Percentiles rank a stretch among this genome's conserved stretches.
These are phyloP conservation scores for Nomada ruficornis DNA, from an alignment of 2,888 invertebrate species.

Conservation along the genomic window DNA sequence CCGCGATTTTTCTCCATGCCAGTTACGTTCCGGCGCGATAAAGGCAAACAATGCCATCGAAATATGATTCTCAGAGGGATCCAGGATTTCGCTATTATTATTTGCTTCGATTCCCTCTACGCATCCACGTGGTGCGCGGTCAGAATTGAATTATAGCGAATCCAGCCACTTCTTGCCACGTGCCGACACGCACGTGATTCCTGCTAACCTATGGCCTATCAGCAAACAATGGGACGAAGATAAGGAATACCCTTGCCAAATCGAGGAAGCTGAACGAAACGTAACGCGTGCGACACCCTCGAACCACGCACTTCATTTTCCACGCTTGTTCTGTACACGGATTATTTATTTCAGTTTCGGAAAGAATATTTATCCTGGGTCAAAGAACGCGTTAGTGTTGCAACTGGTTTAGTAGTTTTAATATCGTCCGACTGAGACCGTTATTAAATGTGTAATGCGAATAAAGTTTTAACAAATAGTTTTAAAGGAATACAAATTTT, in stretches of 20 bases:
- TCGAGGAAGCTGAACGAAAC: slow-evolving; percentile 46
- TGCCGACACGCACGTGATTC: slow-evolving; percentile 69
- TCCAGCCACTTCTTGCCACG: slow-evolving; percentile 73
- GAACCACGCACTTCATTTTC: slow-evolving; percentile 13
- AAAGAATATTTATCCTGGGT: not conserved
- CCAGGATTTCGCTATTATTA: slow-evolving; percentile 14
- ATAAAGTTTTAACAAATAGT: not conserved
- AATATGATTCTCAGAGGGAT: slow-evolving; percentile 64
- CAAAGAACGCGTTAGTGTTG: too few species aligned
- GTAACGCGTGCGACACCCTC: slow-evolving; percentile 27
- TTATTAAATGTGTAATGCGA: too few species aligned
- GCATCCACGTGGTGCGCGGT: slow-evolving; percentile 47
- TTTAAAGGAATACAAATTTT: not conserved
- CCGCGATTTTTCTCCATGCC: slow-evolving; percentile 50
- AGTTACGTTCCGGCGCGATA: slow-evolving; percentile 56
- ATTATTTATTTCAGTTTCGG: slow-evolving; percentile 13
- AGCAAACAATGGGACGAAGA: slow-evolving; percentile 70
- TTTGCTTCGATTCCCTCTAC: slow-evolving; percentile 33
- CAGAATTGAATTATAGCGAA: slow-evolving; percentile 72
- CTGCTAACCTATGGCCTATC: slow-evolving; percentile 65
- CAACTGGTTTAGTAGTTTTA: too few species aligned
- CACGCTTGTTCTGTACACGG: slow-evolving; percentile 15
- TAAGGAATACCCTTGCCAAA: slow-evolving; percentile 57
- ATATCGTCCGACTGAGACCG: too few species aligned
- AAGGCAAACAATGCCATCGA: slow-evolving; percentile 64